Base-by-base conservation (phyloP, 1,140 invertebrate species). In the Drosophila sproati region DNA sequence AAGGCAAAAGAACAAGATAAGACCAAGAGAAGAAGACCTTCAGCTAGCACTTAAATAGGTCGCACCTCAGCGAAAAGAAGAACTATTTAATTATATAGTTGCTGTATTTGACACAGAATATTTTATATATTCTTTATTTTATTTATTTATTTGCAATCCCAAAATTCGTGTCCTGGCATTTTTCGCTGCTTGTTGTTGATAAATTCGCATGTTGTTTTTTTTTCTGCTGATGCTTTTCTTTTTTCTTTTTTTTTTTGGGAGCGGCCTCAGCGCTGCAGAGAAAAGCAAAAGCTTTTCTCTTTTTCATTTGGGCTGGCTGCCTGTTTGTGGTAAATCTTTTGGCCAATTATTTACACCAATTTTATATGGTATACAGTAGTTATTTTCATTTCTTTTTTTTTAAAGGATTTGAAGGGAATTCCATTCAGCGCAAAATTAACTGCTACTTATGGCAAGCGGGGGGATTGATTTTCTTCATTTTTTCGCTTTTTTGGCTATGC, bases 381-480 rank as follows among this genome's bases (percentile, higher is more conserved):
- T 43, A 3, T n/a, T 56, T 10, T 29, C 10, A 29, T 41, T 37
- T 54, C 54, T 54, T 39, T 45, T 35, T n/a, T 57, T 47, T 61
- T 10, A 12, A 31, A 45, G 52, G 57, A 60, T 62, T 76, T 67
- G 45, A 34, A 69, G 68, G 48, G 79, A 80, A 71, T 71, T 66
- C 45, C 41, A 61, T 62, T 32, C 41, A 67, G 60, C 7, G 37
- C 20, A 63, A 79, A 73, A 59, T 67, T 64, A 61, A 51, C 57
- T 70, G 60, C 32, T 47, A 51, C 68, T 63, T 62, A 48, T 52
- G 71, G 63, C 34, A 34, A 48, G 70, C 43, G 51, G 32, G 68
- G 75, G 63, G 68, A 78, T 80, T 89, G 80, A 76, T 85, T 89
- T 83, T 89, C 78, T 75, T 55, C 45, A 31, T 64, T 56, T 67